Evolutionary conservation across 2,888 invertebrate species (phyloP), one percentile per base, ranked within the genome.

Genomic region (Campoplex nolae): DNA sequence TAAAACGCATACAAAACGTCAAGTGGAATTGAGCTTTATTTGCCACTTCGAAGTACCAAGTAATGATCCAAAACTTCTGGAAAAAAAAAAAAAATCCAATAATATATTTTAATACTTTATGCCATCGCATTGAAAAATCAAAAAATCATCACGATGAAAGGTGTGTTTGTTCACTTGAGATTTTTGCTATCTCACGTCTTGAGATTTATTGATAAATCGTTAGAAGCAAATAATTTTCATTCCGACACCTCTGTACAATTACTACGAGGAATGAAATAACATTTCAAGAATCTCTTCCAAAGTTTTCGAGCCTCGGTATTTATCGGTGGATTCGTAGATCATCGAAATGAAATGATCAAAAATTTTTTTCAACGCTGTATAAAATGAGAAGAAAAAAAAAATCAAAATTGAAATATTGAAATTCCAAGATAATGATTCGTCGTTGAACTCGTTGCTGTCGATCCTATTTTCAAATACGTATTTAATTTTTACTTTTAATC

Each of bases 1-100:
- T 67, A 62, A 73, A 74, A 58, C 42, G 38, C 28, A 54, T 32
- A 54, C 18, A 51, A 67, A 28, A 58, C 56, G 8, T 80, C 32
- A 35, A 71, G 28, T 68, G 38, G 42, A 8, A 8, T 38, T 18
- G 28, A 45, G 54, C 18, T 68, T 45, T n/a, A n/a, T n/a, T 58
- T n/a, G 32, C 32, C n/a, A n/a, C 23, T 42, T 51, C 18, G 9
- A 32, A 51, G 65, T 65, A 35, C 18, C 38, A 3, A 23, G 9
- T 45, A 77, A 48, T 45, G 42, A 16, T 4, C 45, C 45, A 11
- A 62, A 28, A 32, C 9, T 48, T 11, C 23, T 23, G 23, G 23
- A 23, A 38, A 6, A 38, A 38, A 38, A 23, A 38, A 6, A 38
- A 38, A 38, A 38, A 67, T 35, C 28, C 28, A 65, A 35, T 45